These are phyloP conservation scores for Orycteropus afer DNA, from an alignment of 2,113 vertebrate species.

Conservation along the genomic window DNA sequence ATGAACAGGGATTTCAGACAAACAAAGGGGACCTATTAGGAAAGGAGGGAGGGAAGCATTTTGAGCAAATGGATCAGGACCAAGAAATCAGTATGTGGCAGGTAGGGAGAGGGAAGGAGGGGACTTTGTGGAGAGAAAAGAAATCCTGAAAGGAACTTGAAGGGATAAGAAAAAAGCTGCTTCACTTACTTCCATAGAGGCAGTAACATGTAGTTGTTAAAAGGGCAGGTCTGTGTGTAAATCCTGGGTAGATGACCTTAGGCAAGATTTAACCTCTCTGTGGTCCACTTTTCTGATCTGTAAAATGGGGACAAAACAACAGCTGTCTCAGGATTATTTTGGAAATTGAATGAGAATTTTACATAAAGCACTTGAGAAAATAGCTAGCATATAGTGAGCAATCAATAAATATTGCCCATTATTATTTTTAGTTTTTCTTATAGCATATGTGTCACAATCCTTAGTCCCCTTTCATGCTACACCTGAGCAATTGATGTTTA, in stretches of 20 bases:
- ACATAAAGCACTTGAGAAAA: not conserved
- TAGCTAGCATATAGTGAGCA: not conserved
- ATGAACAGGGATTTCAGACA: not conserved
- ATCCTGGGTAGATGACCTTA: not conserved
- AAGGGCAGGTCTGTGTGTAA: not conserved
- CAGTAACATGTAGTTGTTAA: not conserved
- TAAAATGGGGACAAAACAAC: not conserved
- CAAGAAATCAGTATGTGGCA: not conserved
- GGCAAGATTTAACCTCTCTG: not conserved
- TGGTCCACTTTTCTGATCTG: constrained; percentile 8
- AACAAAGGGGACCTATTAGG: not conserved
- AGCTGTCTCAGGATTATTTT: not conserved
- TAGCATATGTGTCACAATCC: not conserved
- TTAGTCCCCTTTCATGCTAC: not conserved
- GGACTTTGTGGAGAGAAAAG: not conserved
- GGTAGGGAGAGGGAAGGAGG: not conserved
- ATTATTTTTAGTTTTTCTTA: not conserved
- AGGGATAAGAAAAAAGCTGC: not conserved
- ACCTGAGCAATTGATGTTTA: not conserved
- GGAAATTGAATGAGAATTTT: constrained; percentile 7
- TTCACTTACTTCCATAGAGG: not conserved
- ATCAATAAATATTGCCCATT: not conserved
- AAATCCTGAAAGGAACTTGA: not conserved
- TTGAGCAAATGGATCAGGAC: not conserved
- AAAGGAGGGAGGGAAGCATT: not conserved